Evolutionary conservation across 2,797 vertebrate genomes (phyloP), one percentile per base, ranked within the genome.

Genomic region (Pseudomugil tenellus): DNA sequence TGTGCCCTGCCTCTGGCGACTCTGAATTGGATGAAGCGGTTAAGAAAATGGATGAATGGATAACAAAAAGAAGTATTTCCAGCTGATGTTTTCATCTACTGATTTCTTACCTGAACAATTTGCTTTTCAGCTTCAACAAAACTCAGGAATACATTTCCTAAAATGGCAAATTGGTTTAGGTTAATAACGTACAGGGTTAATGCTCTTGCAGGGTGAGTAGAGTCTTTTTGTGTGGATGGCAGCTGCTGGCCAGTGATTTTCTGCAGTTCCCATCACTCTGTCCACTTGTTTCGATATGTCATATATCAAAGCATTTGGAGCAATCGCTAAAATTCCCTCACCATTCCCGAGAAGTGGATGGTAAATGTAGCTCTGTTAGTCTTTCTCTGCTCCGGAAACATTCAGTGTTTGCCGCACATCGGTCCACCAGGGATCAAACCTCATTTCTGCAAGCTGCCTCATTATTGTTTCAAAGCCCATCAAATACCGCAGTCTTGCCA

Each of bases 381-480:
- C 49, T 17, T 13, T 9, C 26, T 13, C 29, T 13, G 7, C 12
- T 41, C 56, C 8, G 3, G 1, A 37, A 39, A 35, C 64, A 49
- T 17, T 64, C n/a, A 51, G 17, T 35, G 31, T 51, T 67, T 51
- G 53, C 25, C 12, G 49, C 12, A 3, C 37, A 58, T 28, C 76
- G 21, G 37, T 63, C 58, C 23, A 52, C 41, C 9, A 48, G 55
- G 19, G 23, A 67, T 16, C 17, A 58, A 62, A 52, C 60, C 35
- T 25, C 1, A 2, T 46, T 71, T 72, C 31, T 60, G 8, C 9
- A 39, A 41, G 60, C 48, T 14, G 16, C 29, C 26, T 76, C 21
- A 48, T 64, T 41, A 61, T 31, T 58, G n/a, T 62, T 34, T 49
- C 26, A 74, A 46, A 48, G 26, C 25, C 17, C 39, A 31, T 54